phyloP scores from a whole-genome alignment of 1,140 invertebrate genomes.

The Brachionus plicatilis region DNA sequence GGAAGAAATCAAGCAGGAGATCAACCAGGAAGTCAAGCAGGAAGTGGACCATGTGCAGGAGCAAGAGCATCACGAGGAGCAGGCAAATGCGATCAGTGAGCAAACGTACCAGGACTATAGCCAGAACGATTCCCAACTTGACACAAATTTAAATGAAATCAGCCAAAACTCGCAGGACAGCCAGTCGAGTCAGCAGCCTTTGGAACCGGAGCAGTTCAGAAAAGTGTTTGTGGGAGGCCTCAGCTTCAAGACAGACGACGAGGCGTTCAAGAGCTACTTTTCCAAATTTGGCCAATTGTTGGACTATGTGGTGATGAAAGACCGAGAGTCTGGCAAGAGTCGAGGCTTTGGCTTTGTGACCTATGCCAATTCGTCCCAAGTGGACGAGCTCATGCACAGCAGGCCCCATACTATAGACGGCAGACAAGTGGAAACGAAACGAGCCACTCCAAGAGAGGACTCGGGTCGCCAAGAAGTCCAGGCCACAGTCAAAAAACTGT shows the following conservation, averaged over 20 bases:
- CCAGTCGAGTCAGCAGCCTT: neutral
- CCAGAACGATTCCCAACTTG: neutral
- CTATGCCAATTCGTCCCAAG: conserved; percentile 79
- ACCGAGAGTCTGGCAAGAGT: neutral
- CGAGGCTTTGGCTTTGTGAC: conserved; percentile 90
- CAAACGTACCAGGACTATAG: neutral
- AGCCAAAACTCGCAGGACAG: neutral
- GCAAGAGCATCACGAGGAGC: neutral
- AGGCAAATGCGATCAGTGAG: neutral
- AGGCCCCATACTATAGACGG: conserved; percentile 74
- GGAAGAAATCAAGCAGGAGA: neutral
- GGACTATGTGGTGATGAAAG: conserved; percentile 36
- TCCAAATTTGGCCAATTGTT: conserved; percentile 27
- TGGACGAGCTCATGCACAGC: conserved; percentile 85
- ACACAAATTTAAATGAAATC: neutral
- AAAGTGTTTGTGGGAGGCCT: conserved; percentile 40
- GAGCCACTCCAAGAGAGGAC: conserved; percentile 80
- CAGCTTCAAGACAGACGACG: neutral
- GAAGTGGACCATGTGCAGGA: neutral
- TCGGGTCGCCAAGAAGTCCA: conserved; percentile 81
- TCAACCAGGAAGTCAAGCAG: neutral
- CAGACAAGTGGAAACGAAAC: conserved; percentile 86
- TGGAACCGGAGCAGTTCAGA: conserved; percentile 27
- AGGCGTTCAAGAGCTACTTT: conserved; percentile 20
- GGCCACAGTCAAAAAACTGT: conserved; percentile 87